Percentiles rank a stretch among this genome's conserved stretches.
phyloP scores from a whole-genome alignment of 2,888 invertebrate genomes.

The Lissocephala sabroskyi region DNA sequence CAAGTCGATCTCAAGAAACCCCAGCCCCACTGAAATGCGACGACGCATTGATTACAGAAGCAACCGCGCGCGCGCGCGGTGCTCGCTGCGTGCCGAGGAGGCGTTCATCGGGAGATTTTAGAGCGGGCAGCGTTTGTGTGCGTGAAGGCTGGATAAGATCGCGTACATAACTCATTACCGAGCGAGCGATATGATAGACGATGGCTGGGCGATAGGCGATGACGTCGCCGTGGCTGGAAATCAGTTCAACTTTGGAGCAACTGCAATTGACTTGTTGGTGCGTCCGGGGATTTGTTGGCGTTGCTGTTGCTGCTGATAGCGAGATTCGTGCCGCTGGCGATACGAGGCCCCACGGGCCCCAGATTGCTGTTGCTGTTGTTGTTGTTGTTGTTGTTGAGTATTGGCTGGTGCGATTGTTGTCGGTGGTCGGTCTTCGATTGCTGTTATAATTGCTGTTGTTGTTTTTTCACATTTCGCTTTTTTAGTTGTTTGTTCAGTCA shows the following conservation, averaged over 20 bases:
- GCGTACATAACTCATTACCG: constrained; percentile 60
- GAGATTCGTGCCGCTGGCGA: background rate
- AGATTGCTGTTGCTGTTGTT: no score
- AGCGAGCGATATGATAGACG: constrained; percentile 40
- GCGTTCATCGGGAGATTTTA: no score
- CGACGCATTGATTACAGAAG: constrained; percentile 61
- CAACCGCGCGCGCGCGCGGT: constrained; percentile 26
- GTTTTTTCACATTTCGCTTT: constrained; percentile 20
- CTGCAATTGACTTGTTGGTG: background rate
- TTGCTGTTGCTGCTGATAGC: no score
- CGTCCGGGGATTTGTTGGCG: background rate
- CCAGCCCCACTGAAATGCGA: constrained; percentile 45
- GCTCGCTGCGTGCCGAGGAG: no score
- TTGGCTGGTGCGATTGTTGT: constrained; percentile 29
- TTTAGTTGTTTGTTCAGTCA: constrained; percentile 3
- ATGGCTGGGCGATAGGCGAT: no score
- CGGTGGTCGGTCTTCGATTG: constrained; percentile 39
- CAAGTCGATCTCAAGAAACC: constrained; percentile 27
- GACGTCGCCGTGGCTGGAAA: background rate
- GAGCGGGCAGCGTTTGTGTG: constrained; percentile 5
- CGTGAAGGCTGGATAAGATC: constrained; percentile 50
- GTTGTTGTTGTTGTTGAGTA: constrained; percentile 18
- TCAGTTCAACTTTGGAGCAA: background rate
- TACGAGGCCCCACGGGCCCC: no score
- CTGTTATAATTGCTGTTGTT: constrained; percentile 26